Base-by-base conservation (phyloP, 2,113 vertebrate genomes). In the Orycteropus afer region DNA sequence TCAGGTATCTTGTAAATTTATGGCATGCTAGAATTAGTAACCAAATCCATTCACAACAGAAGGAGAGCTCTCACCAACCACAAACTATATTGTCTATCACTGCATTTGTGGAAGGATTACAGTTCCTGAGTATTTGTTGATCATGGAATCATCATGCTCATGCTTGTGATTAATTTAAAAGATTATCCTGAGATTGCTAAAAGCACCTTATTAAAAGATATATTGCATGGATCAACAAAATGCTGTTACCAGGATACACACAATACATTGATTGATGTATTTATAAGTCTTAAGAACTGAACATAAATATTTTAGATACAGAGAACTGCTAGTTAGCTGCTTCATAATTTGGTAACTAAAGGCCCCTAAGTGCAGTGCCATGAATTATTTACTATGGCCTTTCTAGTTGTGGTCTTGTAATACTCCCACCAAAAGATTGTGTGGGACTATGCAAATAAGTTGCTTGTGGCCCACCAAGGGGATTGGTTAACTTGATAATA, bases 161-260 rank as follows among this genome's bases (percentile, higher is more conserved):
- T 67, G 55, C 13, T 63, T 86, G 23, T 79, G 37, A 92, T 97
- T 97, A 93, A 95, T 89, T 97, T 96, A 18, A 95, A 97, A 96
- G 0, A 97, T 96, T 95, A 95, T 97, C 85, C 79, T 77, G 57
- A 87, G 82, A 87, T 13, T 82, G 81, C 94, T 57, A 74, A 92
- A 47, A 88, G 45, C 37, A 86, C 40, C 4, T 65, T 91, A 89
- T 53, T 95, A 95, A 97, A 96, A 92, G 63, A 82, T 74, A 47
- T 87, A 94, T 93, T 94, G 65, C 10, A 0, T 55, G 57, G 14
- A 83, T 96, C 65, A 76, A 92, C 37, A 78, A 74, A 95, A 87
- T 92, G 76, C 86, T 86, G 14, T 81, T 89, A 90, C 51, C 84
- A 69, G 53, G 86, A 42, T 79, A 18, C 55, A 63, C 53, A 92